These are phyloP conservation scores for Sinhomidia bicolor DNA, from an alignment of 2,888 invertebrate species.

Conservation along the genomic window DNA sequence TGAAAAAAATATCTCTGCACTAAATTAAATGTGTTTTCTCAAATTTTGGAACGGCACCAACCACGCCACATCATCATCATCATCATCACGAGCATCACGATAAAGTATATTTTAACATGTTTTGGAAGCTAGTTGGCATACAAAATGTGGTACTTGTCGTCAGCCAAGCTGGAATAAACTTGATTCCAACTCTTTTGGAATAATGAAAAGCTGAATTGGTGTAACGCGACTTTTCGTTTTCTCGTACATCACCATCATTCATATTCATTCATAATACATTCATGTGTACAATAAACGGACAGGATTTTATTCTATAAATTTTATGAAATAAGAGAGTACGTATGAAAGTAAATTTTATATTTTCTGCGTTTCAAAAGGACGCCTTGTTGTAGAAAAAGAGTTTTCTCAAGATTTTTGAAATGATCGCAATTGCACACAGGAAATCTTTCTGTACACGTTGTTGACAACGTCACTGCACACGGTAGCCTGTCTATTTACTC, in stretches of 20 bases:
- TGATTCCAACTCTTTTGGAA: neutral
- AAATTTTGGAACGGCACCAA: neutral
- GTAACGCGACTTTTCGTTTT: neutral
- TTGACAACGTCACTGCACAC: too few relatives aligned
- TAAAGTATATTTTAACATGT: neutral
- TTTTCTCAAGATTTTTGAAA: too few relatives aligned
- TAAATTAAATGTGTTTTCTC: neutral
- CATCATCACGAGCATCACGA: too few relatives aligned
- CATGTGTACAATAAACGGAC: too few relatives aligned
- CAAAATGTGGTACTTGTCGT: conserved; percentile 52
- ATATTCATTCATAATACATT: neutral
- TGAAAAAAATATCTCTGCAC: neutral
- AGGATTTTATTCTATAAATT: too few relatives aligned
- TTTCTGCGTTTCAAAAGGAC: too few relatives aligned
- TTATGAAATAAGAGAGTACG: too few relatives aligned
- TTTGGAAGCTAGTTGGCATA: conserved; percentile 20
- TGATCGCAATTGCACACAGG: too few relatives aligned
- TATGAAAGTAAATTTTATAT: too few relatives aligned
- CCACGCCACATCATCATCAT: neutral
- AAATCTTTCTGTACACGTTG: too few relatives aligned
- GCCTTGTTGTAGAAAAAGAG: too few relatives aligned
- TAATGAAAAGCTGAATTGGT: neutral
- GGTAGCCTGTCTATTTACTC: too few relatives aligned
- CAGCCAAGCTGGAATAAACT: conserved; percentile 10
- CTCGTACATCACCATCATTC: neutral